Evolutionary conservation across 2,888 invertebrate genomes (phyloP), one percentile per base, ranked within the genome.

Genomic region (Pristionchus exspectatus): DNA sequence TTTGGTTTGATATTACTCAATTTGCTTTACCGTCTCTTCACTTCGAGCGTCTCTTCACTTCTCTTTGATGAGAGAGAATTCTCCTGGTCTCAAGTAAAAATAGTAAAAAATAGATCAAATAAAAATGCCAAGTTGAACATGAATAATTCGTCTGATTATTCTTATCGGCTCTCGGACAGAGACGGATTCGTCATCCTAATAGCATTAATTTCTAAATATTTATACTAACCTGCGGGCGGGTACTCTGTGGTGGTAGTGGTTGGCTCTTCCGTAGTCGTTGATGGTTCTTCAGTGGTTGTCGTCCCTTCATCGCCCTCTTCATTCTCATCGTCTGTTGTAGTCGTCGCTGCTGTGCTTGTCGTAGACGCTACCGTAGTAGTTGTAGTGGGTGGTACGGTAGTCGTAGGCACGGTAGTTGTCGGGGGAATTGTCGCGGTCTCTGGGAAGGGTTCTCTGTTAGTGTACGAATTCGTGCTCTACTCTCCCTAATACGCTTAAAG

Each of bases 381-480:
- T 9, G 88, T 21, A n/a, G 88, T 74, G 0, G 90, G 90, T 30
- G 90, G 83, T 24, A 89, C 81, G 24, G 87, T 89, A 10, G 89
- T 90, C 74, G 87, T 90, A 16, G 90, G 14, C 5, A 33, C 44
- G 3, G 90, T 33, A 30, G 87, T 90, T 27, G 91, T 91, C 3
- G 90, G 83, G 1, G 89, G 84, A 0, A 85, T 54, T 21, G 88
- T 87, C 16, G 90, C 90, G 50, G 77, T 21, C 44, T 21, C 89
- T 81, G 33, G 50, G 21, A 33, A 16, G 38, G 5, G n/a, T n/a
- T n/a, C 38, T 3, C 5, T 38, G 2, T 38, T 38, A 38, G 38
- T 38, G 5, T 38, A 38, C 38, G n/a, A n/a, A n/a, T n/a, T 27
- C 27, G 44, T 90, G 9, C 44, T 44, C 44, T n/a, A n/a, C 44